Percentiles rank a stretch among this genome's conserved stretches.
These are phyloP conservation scores for Oryzias celebensis DNA, from an alignment of 2,113 vertebrate genomes.

Conservation along the genomic window DNA sequence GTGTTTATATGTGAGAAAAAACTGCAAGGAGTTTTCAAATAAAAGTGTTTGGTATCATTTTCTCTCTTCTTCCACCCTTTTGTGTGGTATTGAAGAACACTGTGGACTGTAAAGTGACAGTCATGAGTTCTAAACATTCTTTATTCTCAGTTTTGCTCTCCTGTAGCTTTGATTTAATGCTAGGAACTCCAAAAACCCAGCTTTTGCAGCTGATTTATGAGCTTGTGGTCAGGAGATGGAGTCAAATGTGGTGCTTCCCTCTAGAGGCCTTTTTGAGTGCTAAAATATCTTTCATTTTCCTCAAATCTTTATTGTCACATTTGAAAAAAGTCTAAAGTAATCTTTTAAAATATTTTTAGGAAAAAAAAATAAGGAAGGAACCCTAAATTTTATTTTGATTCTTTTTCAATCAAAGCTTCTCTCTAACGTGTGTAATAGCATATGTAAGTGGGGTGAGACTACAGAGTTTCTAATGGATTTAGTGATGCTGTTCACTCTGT, in stretches of 20 bases:
- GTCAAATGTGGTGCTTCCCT: conserved; percentile 40
- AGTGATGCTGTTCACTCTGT: conserved; percentile 18
- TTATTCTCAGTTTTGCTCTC: not conserved
- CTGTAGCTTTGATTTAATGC: conserved; percentile 3
- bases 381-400: not conserved
- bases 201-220: conserved; percentile 27
- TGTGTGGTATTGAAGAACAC: conserved; percentile 42
- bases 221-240: conserved; percentile 15
- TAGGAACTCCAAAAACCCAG: conserved; percentile 20
- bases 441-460: not conserved
- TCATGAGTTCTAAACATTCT: conserved; percentile 24
- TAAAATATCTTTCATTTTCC: not conserved
- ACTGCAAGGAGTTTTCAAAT: not conserved
- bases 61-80: conserved; percentile 14
- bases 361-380: not conserved
- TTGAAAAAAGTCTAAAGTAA: not conserved
- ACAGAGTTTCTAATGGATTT: conserved; percentile 7
- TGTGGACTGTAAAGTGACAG: conserved; percentile 45
- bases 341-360: not conserved
- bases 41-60: conserved; percentile 19
- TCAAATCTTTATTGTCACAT: not conserved
- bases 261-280: conserved; percentile 46
- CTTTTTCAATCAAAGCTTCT: not conserved
- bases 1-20: conserved; percentile 5
- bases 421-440: not conserved